Evolutionary conservation across 2,113 vertebrate genomes (phyloP).

Genomic region (Antechinus flavipes): DNA sequence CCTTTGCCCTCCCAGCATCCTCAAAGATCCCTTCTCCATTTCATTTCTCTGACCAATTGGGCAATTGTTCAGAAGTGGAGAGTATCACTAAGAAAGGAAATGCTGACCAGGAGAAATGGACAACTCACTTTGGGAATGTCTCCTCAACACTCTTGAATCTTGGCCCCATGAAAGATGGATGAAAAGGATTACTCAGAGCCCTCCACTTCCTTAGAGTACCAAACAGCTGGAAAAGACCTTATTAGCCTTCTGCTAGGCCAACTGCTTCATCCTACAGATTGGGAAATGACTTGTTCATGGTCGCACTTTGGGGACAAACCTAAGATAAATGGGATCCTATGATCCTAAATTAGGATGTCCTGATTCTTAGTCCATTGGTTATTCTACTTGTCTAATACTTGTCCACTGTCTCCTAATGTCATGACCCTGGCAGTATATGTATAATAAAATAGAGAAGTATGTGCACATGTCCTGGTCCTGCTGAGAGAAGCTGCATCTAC

Average conservation of each 20-base stretch:
- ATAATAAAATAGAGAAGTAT: not conserved
- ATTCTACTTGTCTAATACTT: not conserved
- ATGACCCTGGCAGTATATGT: not conserved
- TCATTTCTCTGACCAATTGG: not conserved
- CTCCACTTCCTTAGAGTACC: not conserved
- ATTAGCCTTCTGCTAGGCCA: not conserved
- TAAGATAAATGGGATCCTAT: not conserved
- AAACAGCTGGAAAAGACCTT: conserved; percentile 5
- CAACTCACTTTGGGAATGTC: not conserved
- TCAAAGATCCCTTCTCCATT: not conserved
- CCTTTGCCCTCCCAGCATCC: not conserved
- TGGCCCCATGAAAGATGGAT: not conserved
- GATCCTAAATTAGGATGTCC: not conserved
- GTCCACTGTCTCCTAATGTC: not conserved
- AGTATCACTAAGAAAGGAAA: not conserved
- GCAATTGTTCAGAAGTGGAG: not conserved
- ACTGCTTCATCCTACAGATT: not conserved
- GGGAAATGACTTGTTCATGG: not conserved
- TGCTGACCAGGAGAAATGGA: not conserved
- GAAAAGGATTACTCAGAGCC: not conserved
- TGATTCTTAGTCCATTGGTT: not conserved
- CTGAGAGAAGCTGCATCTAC: not conserved
- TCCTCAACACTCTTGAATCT: not conserved
- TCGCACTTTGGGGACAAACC: not conserved
- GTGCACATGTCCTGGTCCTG: not conserved